phyloP scores from a whole-genome alignment of 2,797 vertebrate genomes.

The Stomatorhinus walkeri region DNA sequence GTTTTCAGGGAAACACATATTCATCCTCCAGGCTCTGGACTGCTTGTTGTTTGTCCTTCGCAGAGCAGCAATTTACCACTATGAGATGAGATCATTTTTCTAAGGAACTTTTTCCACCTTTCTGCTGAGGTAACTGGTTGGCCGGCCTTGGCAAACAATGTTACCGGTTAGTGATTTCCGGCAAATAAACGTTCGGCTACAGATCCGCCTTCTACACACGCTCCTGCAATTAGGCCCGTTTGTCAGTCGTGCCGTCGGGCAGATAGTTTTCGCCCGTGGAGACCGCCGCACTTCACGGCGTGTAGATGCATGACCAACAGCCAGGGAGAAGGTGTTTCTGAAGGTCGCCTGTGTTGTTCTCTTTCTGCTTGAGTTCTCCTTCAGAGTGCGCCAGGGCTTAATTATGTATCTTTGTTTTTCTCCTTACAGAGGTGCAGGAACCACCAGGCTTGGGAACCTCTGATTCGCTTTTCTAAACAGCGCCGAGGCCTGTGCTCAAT shows the following conservation, averaged over 20 bases:
- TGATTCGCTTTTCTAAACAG: conserved; percentile 20
- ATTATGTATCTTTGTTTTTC: conserved; percentile 12
- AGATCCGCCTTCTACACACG: neutral
- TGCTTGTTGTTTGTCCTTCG: neutral
- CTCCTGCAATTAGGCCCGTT: neutral
- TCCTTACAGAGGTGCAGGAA: neutral
- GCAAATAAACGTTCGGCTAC: neutral
- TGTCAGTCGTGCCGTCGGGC: neutral
- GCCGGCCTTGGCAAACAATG: neutral
- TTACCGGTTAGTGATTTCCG: neutral
- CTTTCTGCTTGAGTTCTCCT: conserved; percentile 14
- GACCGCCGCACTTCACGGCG: neutral
- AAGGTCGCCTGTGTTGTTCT: neutral
- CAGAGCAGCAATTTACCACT: neutral
- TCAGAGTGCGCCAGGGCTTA: neutral
- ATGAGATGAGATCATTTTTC: conserved; percentile 5
- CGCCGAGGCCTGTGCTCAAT: conserved; percentile 13
- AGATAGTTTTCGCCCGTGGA: neutral
- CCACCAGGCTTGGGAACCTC: conserved; percentile 15
- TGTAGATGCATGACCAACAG: neutral
- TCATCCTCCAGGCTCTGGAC: neutral
- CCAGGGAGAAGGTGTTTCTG: too few species aligned
- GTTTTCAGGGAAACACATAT: conserved; percentile 1
- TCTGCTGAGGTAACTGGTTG: neutral
- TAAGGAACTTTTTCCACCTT: neutral